A percentile compares a stretch with the other conserved stretches of the same genome.
These are phyloP conservation scores for Emydura subglobosa DNA, from an alignment of 2,113 vertebrate species.

Conservation along the genomic window DNA sequence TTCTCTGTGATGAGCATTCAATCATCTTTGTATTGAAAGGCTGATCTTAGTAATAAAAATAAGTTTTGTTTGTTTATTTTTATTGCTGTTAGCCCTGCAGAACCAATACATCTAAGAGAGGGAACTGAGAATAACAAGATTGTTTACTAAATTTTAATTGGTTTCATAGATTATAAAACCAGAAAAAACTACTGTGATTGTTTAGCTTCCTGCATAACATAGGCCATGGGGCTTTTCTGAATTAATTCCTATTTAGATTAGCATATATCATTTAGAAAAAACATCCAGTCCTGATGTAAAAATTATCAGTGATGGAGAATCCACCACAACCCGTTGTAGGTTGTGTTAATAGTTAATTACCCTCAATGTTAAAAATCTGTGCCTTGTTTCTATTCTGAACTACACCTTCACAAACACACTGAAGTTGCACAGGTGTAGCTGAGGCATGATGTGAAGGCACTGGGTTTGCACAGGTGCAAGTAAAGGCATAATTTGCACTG, in stretches of 20 bases:
- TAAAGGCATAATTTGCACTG: not conserved
- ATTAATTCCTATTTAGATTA: not conserved
- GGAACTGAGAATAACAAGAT: not conserved
- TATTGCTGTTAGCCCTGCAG: not conserved
- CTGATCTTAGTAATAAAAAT: not conserved
- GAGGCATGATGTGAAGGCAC: not conserved
- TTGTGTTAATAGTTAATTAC: not conserved
- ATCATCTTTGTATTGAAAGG: not conserved
- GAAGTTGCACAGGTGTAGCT: not conserved
- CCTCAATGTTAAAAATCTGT: not conserved
- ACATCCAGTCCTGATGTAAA: not conserved
- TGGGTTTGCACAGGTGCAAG: not conserved
- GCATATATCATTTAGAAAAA: not conserved
- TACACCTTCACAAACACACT: not conserved
- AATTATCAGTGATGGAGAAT: not conserved
- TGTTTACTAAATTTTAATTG: not conserved
- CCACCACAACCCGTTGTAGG: not conserved
- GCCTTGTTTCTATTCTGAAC: not conserved
- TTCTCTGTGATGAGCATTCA: not conserved
- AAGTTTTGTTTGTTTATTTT: not conserved
- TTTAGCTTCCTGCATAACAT: not conserved
- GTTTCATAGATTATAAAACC: not conserved
- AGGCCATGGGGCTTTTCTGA: not conserved
- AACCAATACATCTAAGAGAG: not conserved
- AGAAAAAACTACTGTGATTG: not conserved